Evolutionary conservation across 2,888 invertebrate species (phyloP), one percentile per base, ranked within the genome.

Genomic region (Euzophera pinguis): DNA sequence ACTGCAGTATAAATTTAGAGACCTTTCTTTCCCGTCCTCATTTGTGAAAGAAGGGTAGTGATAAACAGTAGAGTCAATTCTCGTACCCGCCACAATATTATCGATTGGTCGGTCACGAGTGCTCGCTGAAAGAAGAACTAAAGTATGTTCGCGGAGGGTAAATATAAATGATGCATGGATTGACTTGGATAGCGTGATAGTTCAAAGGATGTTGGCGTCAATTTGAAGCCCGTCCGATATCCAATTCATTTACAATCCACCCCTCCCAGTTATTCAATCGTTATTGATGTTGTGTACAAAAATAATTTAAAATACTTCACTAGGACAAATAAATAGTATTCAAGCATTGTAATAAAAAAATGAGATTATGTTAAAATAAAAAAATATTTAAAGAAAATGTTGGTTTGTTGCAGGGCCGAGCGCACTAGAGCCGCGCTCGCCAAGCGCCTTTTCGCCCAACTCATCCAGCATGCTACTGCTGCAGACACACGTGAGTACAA

Each of bases 401-500:
- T 65, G 64, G 59, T 57, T 78, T 85, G 83, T 91, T 84, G 65
- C 87, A 84, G 91, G 91, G 84, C 90, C 91, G 81, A 92, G 90
- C 88, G 88, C 88, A 74, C 73, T 84, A 77, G 90, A 85, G 78
- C 84, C 89, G 85, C 90, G 90, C 86, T 89, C 89, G 83, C 90
- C 92, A 91, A 81, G 90, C 90, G 84, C 91, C 69, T 88, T 81
- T 67, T 69, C 91, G 77, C 81, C 91, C 73, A 91, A 90, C 80
- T 90, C 92, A 78, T 91, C 96, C 95, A 96, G 96, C 93, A 97
- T 97, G 96, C 96, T 97, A 93, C 95, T 97, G 88, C 93, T 97
- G 93, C 96, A 96, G 91, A 95, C 96, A 91, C 96, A 96, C 93
- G 96, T 96, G 83, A 92, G 92, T 85, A 61, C 50, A 6, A 29